These are phyloP conservation scores for Turritopsis dohrnii DNA, from an alignment of 30 jellyfish, hydroid and myxozoan species.

Conservation along the genomic window DNA sequence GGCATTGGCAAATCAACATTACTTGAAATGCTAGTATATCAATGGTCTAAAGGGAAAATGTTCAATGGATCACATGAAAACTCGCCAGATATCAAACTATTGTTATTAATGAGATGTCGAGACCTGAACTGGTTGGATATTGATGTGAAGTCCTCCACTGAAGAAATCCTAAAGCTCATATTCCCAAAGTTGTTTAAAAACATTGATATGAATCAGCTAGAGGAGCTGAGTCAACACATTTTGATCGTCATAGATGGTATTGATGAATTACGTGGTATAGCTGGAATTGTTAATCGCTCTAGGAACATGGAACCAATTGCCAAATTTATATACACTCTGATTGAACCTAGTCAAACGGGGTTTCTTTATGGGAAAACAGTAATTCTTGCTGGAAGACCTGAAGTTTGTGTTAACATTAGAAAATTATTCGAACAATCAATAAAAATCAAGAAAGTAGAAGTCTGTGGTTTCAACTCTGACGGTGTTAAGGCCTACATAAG, in stretches of 20 bases:
- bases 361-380: not conserved
- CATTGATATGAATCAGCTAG: not conserved
- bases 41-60: not conserved
- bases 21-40: not conserved
- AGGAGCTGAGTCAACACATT: not conserved
- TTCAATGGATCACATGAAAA: not conserved
- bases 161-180: not conserved
- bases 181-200: not conserved
- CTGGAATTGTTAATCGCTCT: not conserved
- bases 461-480: not conserved
- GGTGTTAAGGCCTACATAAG: too few relatives aligned
- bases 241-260: too few relatives aligned
- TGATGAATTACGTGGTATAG: not conserved
- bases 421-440: not conserved
- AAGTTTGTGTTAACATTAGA: not conserved
- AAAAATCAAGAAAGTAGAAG: not conserved
- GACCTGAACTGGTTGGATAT: not conserved
- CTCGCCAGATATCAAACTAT: not conserved
- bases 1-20: slow-evolving; percentile 8
- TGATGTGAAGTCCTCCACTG: not conserved
- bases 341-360: not conserved
- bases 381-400: not conserved
- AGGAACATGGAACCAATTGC: too few relatives aligned
- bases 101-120: not conserved
- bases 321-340: not conserved